A percentile compares a stretch with the other conserved stretches of the same genome.
These are phyloP conservation scores for Caradrina kadenii DNA, from an alignment of 2,888 invertebrate genomes.

Conservation along the genomic window DNA sequence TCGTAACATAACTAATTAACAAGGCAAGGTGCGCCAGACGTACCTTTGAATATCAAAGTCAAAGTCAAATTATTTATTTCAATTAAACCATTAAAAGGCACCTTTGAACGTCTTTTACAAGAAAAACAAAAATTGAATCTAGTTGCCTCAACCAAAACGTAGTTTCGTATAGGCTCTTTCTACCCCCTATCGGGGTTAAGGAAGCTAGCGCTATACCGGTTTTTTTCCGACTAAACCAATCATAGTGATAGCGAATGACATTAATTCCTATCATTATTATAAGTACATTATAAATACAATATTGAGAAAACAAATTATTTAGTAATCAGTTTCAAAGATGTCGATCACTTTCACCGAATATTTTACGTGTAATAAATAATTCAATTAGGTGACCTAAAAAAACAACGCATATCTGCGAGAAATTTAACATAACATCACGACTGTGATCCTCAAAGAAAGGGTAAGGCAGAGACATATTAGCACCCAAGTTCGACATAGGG, in stretches of 20 bases:
- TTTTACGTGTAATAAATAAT: slow-evolving; percentile 53
- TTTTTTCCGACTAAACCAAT: not conserved
- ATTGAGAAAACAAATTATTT: slow-evolving; percentile 52
- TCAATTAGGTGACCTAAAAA: slow-evolving; percentile 58
- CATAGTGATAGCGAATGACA: not conserved
- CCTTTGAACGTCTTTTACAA: no score
- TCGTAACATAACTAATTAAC: no score
- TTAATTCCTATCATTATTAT: not conserved
- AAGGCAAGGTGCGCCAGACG: no score
- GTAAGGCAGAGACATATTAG: not conserved
- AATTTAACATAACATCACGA: not conserved
- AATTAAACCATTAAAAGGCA: no score
- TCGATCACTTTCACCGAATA: slow-evolving; percentile 63
- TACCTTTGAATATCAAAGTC: no score
- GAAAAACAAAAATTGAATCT: no score
- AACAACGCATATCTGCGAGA: slow-evolving; percentile 38
- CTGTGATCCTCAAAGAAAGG: not conserved
- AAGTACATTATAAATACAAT: slow-evolving; percentile 18
- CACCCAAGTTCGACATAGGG: no score
- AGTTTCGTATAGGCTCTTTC: no score
- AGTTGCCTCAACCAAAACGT: no score
- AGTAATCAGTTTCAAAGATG: slow-evolving; percentile 52
- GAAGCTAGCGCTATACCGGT: not conserved
- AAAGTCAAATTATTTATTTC: no score
- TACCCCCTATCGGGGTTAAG: not conserved